Conservation (phyloP, 2,113 vertebrate genomes). For the Grammomys surdaster region DNA sequence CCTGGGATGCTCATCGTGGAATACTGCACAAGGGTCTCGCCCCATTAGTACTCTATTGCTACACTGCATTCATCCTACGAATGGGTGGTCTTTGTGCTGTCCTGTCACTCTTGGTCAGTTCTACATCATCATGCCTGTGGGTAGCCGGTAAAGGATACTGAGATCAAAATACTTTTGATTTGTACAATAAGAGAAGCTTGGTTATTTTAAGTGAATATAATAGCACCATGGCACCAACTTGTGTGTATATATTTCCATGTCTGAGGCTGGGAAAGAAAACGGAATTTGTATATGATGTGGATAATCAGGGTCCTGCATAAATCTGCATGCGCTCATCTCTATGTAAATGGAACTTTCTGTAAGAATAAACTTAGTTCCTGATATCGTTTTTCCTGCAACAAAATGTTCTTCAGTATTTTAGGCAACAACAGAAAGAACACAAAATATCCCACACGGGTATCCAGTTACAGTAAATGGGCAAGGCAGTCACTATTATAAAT, state of each 20-base stretch:
- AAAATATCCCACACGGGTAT: slow-evolving; percentile 28
- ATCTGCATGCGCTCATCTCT: slow-evolving; percentile 63
- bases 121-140: neutral
- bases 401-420: slow-evolving; percentile 58
- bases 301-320: slow-evolving; percentile 51
- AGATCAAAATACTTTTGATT: slow-evolving; percentile 44
- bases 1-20: neutral
- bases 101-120: neutral
- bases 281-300: slow-evolving; percentile 37
- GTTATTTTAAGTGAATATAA: slow-evolving; percentile 55
- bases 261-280: slow-evolving; percentile 34
- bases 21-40: neutral
- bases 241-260: neutral
- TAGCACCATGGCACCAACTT: neutral
- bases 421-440: slow-evolving; percentile 25
- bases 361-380: slow-evolving; percentile 52
- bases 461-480: slow-evolving; percentile 29
- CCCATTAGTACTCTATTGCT: too few species aligned
- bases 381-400: slow-evolving; percentile 54
- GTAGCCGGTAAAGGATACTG: neutral
- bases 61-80: too few species aligned
- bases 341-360: slow-evolving; percentile 44
- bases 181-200: neutral
- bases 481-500: neutral
- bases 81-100: neutral